Evolutionary conservation across 2,888 invertebrate genomes (phyloP), one percentile per base, ranked within the genome.

Genomic region (Melanchra persicariae): DNA sequence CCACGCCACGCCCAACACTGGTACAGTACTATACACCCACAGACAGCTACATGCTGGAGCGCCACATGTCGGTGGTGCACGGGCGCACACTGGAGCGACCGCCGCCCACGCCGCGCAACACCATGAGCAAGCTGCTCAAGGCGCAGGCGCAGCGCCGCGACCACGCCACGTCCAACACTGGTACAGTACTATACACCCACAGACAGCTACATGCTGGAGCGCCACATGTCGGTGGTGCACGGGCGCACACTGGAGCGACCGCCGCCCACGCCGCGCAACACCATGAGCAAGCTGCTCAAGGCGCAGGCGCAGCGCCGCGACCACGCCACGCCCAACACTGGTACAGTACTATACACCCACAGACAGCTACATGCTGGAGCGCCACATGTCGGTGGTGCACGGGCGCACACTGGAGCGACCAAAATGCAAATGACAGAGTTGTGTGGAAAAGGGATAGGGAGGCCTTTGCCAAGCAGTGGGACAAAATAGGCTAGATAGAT

Each of bases 41-140:
- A 34, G 22, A 59, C 58, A 63, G 24, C 9, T 94, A 94, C 90
- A 91, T 95, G 92, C 87, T 96, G 87, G 95, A 95, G 92, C 93
- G 95, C 58, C 95, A 95, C 92, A 89, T 89, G 87, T 90, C 92
- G 70, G 86, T 81, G 58, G 91, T 87, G 79, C 96, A 95, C 92
- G 93, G 94, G 7, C 92, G 94, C 84, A 90, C 94, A 82, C 91
- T 95, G 77, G 96, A 95, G 90, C 92, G 94, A 17, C 93, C 93
- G 77, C 94, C 94, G 82, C 93, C 94, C 85, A 93, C 94, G 77
- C 95, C 95, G 78, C 91, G 95, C 76, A 96, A 62, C 59, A 59
- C 63, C 34, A 45, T 59, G 52, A 68, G 58, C 69, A 61, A 65
- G 63, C 62, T 67, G 64, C 68, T 55, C 68, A 64, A 54, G 67